Base-by-base conservation (phyloP, 1,140 invertebrate genomes). In the Acromyrmex heyeri region DNA sequence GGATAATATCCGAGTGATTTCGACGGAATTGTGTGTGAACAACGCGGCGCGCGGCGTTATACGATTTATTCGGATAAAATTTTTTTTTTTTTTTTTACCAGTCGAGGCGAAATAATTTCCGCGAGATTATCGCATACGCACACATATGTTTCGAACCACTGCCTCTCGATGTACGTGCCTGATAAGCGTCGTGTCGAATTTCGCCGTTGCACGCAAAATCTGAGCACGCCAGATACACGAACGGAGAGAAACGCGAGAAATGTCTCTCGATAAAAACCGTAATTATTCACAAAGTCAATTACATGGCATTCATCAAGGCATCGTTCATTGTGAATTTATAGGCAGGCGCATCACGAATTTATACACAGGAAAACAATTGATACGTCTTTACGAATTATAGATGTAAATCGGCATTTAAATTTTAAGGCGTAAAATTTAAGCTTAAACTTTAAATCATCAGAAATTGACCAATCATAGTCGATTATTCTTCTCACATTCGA, bases 161-260 rank as follows among this genome's bases (percentile, higher is more conserved):
- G 61, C 21, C 27, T 83, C 38, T 24, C 53, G 73, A 86, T 86
- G 61, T 78, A 77, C 85, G 76, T 67, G 85, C 62, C 57, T n/a
- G 73, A 78, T 86, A 78, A 79, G 62, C 34, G 24, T 5, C 18
- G 76, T 14, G 27, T 78, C 61, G 76, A 86, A 78, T 86, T 77
- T 81, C 62, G 16, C 12, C 30, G 53, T n/a, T 18, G 44, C 48
- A 5, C 34, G 77, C 61, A 70, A 55, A 82, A 53, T 62, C 44
- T 62, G 27, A 50, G 38, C 50, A 30, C 18, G 70, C 27, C 61
- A 7, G 57, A 59, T 64, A 50, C 24, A 24, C 34, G n/a, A 44
- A 57, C 53, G 67, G 2, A 50, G 21, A 62, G 50, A 27, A 30
- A 21, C 34, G 18, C 59, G 24, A 48, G 12, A 78, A 50, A 21